phyloP scores from a whole-genome alignment of 2,797 vertebrate genomes.

The Microchirus variegatus region DNA sequence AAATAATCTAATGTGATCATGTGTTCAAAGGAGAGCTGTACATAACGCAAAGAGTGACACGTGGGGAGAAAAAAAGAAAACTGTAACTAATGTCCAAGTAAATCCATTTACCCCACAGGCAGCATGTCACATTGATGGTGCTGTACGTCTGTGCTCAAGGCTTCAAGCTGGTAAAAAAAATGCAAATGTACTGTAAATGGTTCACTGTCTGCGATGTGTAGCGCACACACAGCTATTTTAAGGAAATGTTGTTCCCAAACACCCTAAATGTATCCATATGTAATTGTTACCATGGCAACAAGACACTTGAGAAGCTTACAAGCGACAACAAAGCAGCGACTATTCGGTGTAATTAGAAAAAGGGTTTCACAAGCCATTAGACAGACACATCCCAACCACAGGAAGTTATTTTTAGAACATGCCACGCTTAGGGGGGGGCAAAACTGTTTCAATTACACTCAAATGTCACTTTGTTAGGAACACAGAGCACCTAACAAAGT shows the following conservation, averaged over 20 bases:
- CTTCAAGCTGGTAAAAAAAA: conserved; percentile 1
- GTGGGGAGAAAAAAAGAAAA: background rate
- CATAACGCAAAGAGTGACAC: background rate
- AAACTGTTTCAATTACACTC: conserved; percentile 18
- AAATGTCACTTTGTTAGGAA: background rate
- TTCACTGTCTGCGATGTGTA: background rate
- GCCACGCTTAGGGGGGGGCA: conserved; percentile 1
- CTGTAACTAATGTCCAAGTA: background rate
- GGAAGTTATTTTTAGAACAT: conserved; percentile 19
- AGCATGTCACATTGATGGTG: background rate
- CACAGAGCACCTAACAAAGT: no score
- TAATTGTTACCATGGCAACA: conserved; percentile 27
- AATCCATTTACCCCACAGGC: conserved; percentile 15
- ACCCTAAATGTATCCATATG: conserved; percentile 10
- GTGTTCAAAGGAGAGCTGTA: conserved; percentile 12
- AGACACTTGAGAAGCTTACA: conserved; percentile 28
- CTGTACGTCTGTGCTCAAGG: background rate
- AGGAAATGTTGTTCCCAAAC: conserved; percentile 15
- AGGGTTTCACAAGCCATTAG: conserved; percentile 1
- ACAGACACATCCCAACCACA: conserved; percentile 12
- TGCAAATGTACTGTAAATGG: background rate
- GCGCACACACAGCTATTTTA: background rate
- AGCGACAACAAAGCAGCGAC: background rate
- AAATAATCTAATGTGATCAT: conserved; percentile 35
- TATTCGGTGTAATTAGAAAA: conserved; percentile 30